Evolutionary conservation across 2,797 vertebrate species (phyloP), one percentile per base, ranked within the genome.

Genomic region (Mus spretus): DNA sequence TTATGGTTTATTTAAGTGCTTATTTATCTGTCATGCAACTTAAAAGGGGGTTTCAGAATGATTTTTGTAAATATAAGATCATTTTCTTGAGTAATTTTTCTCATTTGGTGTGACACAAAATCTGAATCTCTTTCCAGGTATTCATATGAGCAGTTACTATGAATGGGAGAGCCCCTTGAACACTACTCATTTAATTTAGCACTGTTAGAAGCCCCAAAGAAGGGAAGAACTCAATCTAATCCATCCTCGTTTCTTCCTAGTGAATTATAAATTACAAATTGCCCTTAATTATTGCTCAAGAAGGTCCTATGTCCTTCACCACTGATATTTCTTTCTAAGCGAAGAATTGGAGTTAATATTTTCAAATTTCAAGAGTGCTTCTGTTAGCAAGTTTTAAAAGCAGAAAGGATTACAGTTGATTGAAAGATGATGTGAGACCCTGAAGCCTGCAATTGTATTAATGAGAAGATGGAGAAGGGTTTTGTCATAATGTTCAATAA

Each of bases 211-310:
- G 85, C 57, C 59, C 11, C 26, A n/a, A 40, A 44, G 7, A 1
- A 63, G 63, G 14, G 34, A 31, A 19, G 22, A 1, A 0, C 34
- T 91, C 53, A 37, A 44, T 75, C 20, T 86, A 79, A 7, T 55
- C 34, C 13, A 19, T 12, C 19, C 24, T 19, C 22, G 20, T 75
- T 94, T 15, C 57, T 44, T 83, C 83, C 12, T 24, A 70, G 3
- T 86, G 65, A 53, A 75, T 37, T 77, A n/a, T 20, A 63, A 26
- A 34, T 67, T n/a, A 78, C 57, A 70, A 59, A 1, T 40, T 40
- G 24, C 44, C n/a, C 53, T 57, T 53, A 28, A 70, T 63, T 94
- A 40, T 86, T 96, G 40, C 6, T 89, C 31, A 93, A 53, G 40
- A 86, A 67, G 37, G 2, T 61, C 2, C 15, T 89, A 44, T 0